A percentile compares a stretch with the other conserved stretches of the same genome.
Conservation (phyloP, 2,888 invertebrate genomes). For the Drosophila neonasuta region DNA sequence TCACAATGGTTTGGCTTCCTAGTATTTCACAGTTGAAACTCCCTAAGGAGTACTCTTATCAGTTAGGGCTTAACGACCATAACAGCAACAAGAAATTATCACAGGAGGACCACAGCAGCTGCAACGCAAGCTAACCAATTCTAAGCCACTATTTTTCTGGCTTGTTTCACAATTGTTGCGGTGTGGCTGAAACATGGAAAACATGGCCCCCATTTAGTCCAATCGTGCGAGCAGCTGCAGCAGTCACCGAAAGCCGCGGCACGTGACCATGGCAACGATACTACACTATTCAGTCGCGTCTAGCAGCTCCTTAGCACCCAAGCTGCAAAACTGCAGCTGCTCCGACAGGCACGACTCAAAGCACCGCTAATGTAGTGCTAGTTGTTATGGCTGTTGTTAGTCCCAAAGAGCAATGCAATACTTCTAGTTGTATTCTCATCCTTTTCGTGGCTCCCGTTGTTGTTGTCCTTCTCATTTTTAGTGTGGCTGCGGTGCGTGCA, state of each 20-base stretch:
- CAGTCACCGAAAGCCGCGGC: conserved; percentile 57
- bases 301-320: conserved; percentile 3
- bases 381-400: conserved; percentile 65
- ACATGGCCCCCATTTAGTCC: conserved; percentile 63
- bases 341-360: conserved; percentile 6
- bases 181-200: conserved; percentile 44
- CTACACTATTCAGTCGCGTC: conserved; percentile 18
- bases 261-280: conserved; percentile 72
- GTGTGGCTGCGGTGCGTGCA: conserved; percentile 59
- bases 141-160: conserved; percentile 64
- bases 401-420: conserved; percentile 32
- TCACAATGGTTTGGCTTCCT: no score
- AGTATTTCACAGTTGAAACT: no score
- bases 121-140: conserved; percentile 4
- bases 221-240: conserved; percentile 62
- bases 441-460: conserved; percentile 26
- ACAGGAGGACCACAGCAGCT: conserved; percentile 25
- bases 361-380: conserved; percentile 61
- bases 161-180: conserved; percentile 74
- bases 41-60: no score
- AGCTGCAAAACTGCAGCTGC: not conserved
- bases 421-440: conserved; percentile 39
- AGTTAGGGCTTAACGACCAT: no score
- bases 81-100: conserved; percentile 13
- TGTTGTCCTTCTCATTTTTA: conserved; percentile 19